Evolutionary conservation across 2,113 vertebrate genomes (phyloP).

Genomic region (Ochotona curzoniae): DNA sequence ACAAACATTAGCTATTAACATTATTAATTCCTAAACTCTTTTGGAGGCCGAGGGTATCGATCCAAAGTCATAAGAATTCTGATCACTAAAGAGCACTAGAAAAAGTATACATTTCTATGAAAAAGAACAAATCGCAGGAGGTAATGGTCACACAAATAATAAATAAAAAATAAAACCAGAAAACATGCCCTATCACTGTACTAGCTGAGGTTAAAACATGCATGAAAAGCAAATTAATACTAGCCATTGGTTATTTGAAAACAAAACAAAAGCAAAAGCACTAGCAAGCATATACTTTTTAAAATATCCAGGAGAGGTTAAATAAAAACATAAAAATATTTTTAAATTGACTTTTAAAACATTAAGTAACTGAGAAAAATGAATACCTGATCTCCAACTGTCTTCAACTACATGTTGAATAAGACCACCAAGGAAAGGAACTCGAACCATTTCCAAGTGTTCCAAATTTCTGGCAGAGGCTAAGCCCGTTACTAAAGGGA

Average conservation of each 20-base stretch:
- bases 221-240: constrained; percentile 11
- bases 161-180: constrained; percentile 41
- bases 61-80: not conserved
- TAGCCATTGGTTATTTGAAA: not conserved
- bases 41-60: not conserved
- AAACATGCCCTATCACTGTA: not conserved
- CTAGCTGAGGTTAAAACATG: not conserved
- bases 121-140: constrained; percentile 8
- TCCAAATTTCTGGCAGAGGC: constrained; percentile 97
- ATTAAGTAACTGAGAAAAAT: constrained; percentile 44
- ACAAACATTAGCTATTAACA: not conserved
- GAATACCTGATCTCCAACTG: constrained; percentile 97
- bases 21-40: not conserved
- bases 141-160: not conserved
- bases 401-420: constrained; percentile 99
- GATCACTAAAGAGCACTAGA: not conserved
- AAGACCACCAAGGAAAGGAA: constrained; percentile 98
- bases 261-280: not conserved
- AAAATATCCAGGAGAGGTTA: constrained; percentile 24
- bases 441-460: constrained; percentile 97
- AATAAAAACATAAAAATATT: constrained; percentile 35
- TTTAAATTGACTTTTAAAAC: constrained; percentile 35
- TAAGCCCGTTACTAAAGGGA: constrained; percentile 97
- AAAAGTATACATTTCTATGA: constrained; percentile 45
- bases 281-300: constrained; percentile 42